These are phyloP conservation scores for Cygnus atratus DNA, from an alignment of 2,113 vertebrate species.

Conservation along the genomic window DNA sequence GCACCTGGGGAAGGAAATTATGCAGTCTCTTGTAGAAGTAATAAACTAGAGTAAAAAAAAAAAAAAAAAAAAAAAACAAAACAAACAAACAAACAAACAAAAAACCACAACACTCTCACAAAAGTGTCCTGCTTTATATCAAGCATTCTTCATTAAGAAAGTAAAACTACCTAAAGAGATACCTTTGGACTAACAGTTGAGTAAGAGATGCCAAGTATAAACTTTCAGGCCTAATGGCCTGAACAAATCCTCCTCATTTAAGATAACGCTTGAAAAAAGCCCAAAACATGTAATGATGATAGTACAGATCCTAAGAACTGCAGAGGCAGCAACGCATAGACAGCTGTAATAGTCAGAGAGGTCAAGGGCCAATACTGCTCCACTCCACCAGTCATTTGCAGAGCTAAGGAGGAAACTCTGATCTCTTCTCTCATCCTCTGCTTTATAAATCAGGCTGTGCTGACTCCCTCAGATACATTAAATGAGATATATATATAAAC, in stretches of 20 bases:
- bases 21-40: neutral
- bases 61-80: neutral
- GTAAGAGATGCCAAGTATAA: neutral
- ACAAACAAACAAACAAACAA: rapidly evolving
- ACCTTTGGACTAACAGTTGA: neutral
- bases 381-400: neutral
- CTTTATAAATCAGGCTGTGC: neutral
- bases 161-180: neutral
- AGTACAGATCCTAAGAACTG: neutral
- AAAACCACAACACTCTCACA: neutral
- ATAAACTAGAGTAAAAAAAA: neutral
- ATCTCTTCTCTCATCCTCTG: neutral
- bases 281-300: neutral
- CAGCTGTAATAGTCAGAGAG: neutral
- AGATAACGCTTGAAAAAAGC: neutral
- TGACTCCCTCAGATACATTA: neutral
- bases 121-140: neutral
- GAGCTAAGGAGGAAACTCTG: neutral
- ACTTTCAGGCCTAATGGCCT: neutral
- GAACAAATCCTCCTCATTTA: neutral
- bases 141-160: neutral
- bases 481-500: neutral
- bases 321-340: neutral
- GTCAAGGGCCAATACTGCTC: neutral
- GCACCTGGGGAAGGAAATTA: neutral